These are phyloP conservation scores for Cryptus armator DNA, from an alignment of 2,888 invertebrate genomes.

Conservation along the genomic window DNA sequence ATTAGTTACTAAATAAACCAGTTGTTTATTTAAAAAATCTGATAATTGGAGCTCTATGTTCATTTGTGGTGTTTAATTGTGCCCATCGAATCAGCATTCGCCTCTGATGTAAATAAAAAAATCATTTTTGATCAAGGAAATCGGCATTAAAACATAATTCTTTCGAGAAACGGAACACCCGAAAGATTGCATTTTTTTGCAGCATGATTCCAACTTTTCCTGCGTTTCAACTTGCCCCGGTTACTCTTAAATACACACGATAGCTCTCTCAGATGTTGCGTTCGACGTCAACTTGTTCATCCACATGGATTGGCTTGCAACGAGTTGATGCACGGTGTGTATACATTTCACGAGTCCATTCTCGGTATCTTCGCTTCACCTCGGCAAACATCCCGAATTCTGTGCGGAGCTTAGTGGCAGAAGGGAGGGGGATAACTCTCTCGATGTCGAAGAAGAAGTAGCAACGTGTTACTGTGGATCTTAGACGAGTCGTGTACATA, in stretches of 20 bases:
- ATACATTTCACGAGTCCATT: slow-evolving; percentile 8
- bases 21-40: too few relatives aligned
- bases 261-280: neutral
- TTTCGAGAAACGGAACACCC: too few relatives aligned
- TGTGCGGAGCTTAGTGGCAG: neutral
- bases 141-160: too few relatives aligned
- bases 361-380: slow-evolving; percentile 17
- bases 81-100: too few relatives aligned
- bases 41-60: too few relatives aligned
- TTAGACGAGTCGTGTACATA: neutral
- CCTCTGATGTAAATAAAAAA: too few relatives aligned
- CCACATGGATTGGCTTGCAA: neutral
- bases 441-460: neutral
- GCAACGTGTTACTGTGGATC: neutral
- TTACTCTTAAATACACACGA: neutral
- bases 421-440: neutral
- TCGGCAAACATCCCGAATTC: slow-evolving; percentile 23
- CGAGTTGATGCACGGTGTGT: slow-evolving; percentile 1
- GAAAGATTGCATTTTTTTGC: too few relatives aligned
- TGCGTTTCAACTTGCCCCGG: too few relatives aligned
- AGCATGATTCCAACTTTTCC: too few relatives aligned
- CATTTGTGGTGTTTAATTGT: too few relatives aligned
- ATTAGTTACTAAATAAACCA: too few relatives aligned
- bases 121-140: too few relatives aligned
- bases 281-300: neutral